These are phyloP conservation scores for Leucoraja ocellata DNA, from an alignment of 2,797 vertebrate species.

Conservation along the genomic window DNA sequence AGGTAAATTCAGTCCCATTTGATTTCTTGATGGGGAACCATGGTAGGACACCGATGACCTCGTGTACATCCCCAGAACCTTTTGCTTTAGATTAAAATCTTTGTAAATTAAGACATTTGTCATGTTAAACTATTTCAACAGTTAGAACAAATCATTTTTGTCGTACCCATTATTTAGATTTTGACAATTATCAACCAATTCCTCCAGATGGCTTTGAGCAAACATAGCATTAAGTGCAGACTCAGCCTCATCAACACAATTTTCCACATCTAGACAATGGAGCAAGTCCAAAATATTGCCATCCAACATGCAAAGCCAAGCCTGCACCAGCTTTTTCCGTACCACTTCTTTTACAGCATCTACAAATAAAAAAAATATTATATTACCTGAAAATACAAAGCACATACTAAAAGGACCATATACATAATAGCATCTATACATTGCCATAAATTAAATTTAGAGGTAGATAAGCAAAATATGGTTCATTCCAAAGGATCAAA, in stretches of 20 bases:
- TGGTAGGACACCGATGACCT: no score
- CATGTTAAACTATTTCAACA: not conserved
- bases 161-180: constrained; percentile 70
- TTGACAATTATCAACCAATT: constrained; percentile 62
- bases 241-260: constrained; percentile 74
- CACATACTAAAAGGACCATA: not conserved
- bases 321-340: constrained; percentile 68
- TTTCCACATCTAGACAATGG: constrained; percentile 85
- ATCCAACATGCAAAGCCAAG: constrained; percentile 73
- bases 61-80: not conserved
- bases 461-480: not conserved
- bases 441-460: not conserved
- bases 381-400: not conserved
- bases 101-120: not conserved
- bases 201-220: constrained; percentile 54
- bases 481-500: not conserved
- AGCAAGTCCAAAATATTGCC: constrained; percentile 77
- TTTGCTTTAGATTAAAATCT: not conserved
- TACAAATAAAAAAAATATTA: constrained; percentile 47
- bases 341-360: constrained; percentile 75
- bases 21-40: no score
- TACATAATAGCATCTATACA: not conserved
- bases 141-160: not conserved
- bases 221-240: constrained; percentile 69
- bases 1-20: not conserved